Conservation (phyloP, 2,113 vertebrate species). For the Odocoileus virginianus region DNA sequence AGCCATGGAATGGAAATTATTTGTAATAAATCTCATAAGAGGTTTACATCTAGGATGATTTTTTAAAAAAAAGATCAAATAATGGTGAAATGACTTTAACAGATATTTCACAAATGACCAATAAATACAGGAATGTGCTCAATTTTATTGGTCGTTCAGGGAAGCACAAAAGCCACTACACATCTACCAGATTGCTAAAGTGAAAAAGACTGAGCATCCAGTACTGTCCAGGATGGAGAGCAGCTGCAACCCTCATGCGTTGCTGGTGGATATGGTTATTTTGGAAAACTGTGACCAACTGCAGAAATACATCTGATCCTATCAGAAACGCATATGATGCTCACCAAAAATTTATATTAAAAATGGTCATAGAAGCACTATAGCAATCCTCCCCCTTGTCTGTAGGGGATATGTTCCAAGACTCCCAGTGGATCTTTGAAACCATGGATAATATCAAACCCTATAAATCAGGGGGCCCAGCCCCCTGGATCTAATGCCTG, state of each 20-base stretch:
- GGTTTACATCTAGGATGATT: background rate
- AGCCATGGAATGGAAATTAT: background rate
- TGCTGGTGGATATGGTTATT: background rate
- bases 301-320: background rate
- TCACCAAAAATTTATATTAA: background rate
- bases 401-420: background rate
- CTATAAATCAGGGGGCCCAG: background rate
- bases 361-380: background rate
- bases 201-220: background rate
- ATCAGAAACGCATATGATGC: background rate
- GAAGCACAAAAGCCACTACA: background rate
- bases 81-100: background rate
- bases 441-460: background rate
- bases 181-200: background rate
- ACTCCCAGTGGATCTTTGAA: background rate
- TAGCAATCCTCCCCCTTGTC: background rate
- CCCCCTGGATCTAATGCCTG: background rate
- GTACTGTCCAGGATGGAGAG: background rate
- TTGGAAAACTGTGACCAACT: background rate
- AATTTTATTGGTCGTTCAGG: background rate
- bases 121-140: background rate
- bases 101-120: background rate
- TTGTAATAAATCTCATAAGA: background rate
- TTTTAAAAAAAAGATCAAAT: background rate
- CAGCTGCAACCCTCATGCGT: accelerated